Evolutionary conservation across 1,140 invertebrate species (phyloP).

Genomic region (Melipona quadrifasciata): DNA sequence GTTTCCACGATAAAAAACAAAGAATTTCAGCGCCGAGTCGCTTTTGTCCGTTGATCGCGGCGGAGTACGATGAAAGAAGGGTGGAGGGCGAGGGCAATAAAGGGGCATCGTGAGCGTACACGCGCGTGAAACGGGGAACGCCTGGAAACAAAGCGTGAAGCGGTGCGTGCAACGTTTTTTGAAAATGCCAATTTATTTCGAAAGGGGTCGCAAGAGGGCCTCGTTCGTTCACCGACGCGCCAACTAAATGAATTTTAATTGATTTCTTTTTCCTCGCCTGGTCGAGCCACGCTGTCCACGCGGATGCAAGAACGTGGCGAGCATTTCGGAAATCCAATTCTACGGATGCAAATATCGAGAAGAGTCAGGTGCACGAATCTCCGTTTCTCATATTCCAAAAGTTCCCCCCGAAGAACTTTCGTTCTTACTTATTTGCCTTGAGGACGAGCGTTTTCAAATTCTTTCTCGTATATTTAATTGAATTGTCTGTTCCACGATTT

Average conservation of each 20-base stretch:
- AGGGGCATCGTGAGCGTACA: constrained; percentile 47
- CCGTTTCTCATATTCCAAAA: neutral
- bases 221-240: constrained; percentile 23
- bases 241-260: constrained; percentile 40
- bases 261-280: constrained; percentile 8
- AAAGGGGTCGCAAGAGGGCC: constrained; percentile 39
- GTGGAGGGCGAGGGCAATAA: constrained; percentile 48
- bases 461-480: too few species aligned
- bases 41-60: constrained; percentile 32
- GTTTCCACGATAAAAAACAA: constrained; percentile 47
- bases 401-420: too few species aligned
- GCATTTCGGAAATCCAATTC: neutral
- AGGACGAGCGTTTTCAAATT: too few species aligned
- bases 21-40: constrained; percentile 46
- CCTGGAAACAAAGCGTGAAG: constrained; percentile 69
- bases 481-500: too few species aligned
- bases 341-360: neutral
- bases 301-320: too few species aligned
- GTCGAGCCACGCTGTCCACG: neutral
- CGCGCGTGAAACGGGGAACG: constrained; percentile 51
- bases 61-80: constrained; percentile 22
- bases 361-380: neutral
- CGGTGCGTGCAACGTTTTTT: constrained; percentile 63
- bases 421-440: too few species aligned
- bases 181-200: constrained; percentile 74